Base-by-base conservation (phyloP, 2,888 invertebrate species). In the Acleris literana region DNA sequence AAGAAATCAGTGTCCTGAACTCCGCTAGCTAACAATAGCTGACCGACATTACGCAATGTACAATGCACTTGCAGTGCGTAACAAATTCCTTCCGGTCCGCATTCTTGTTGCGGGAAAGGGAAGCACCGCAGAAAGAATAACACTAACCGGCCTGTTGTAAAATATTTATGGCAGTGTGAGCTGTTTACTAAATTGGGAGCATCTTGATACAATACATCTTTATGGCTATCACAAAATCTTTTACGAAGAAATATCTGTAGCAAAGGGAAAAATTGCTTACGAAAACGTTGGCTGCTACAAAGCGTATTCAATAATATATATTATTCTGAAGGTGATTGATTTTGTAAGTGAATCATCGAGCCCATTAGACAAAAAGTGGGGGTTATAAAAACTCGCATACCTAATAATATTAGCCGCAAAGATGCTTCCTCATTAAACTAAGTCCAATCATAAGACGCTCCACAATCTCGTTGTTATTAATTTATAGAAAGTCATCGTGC, bases 401-500 rank as follows among this genome's bases (percentile, higher is more conserved):
- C 13, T 55, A 44, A 77, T 83, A 78, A 78, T 79, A 76, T 76
- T 76, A 72, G 78, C 75, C 71, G 76, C 78, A 85, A 88, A 90
- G 90, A 85, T 81, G 84, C 82, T 85, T 84, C 87, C 84, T 91
- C 88, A 92, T 92, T 92, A 91, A 87, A 79, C 76, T 76, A 74
- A 66, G 77, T 70, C 85, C 88, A 88, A 88, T 91, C 90, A 83
- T 85, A 82, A 81, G 78, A 76, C 80, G 81, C 82, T 82, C 78
- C 71, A 72, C 73, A 72, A 72, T 81, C 79, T 84, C 85, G 88
- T 90, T 88, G 87, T 92, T 92, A 92, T 91, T 90, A 90, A 92
- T 91, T 89, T 92, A 90, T 92, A 90, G 91, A 92, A 90, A 92
- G 92, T 92, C 92, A 92, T 91, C 88, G 85, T 83, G 75, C 71